A percentile compares a stretch with the other conserved stretches of the same genome.
Conservation (phyloP, 1,140 invertebrate genomes). For the Drusus annulatus region DNA sequence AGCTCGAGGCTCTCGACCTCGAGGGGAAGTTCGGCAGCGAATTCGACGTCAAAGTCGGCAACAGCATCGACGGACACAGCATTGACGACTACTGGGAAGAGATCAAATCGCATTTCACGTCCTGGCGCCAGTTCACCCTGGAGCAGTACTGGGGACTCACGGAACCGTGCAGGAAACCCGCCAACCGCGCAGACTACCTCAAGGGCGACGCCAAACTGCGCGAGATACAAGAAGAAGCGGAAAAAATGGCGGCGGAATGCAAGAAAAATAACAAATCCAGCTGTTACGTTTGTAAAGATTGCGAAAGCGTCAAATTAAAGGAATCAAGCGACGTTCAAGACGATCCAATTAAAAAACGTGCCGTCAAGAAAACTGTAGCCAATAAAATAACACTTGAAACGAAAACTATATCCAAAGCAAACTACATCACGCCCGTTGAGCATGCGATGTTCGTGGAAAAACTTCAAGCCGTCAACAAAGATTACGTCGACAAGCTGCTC, state of each 20-base stretch:
- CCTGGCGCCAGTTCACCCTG: slow-evolving; percentile 43
- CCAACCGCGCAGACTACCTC: background rate
- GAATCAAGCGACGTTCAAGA: slow-evolving; percentile 10
- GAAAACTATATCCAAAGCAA: background rate
- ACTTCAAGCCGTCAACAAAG: slow-evolving; percentile 64
- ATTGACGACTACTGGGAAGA: slow-evolving; percentile 49
- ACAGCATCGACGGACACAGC: slow-evolving; percentile 42
- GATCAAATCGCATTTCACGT: slow-evolving; percentile 39
- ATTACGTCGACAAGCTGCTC: slow-evolving; percentile 65
- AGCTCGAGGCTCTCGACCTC: background rate
- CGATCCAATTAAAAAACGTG: slow-evolving; percentile 35
- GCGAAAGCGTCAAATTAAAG: slow-evolving; percentile 20
- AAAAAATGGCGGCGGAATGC: background rate
- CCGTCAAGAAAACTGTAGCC: slow-evolving; percentile 42
- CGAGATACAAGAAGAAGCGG: slow-evolving; percentile 10
- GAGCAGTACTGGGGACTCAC: slow-evolving; percentile 41
- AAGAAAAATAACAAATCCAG: slow-evolving; percentile 11
- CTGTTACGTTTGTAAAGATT: slow-evolving; percentile 27
- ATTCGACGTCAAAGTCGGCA: slow-evolving; percentile 36
- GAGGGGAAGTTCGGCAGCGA: slow-evolving; percentile 27
- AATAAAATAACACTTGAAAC: slow-evolving; percentile 8
- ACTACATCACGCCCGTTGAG: slow-evolving; percentile 24
- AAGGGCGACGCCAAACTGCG: slow-evolving; percentile 1
- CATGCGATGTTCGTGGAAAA: slow-evolving; percentile 62
- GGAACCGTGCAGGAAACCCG: background rate